Base-by-base conservation (phyloP, 2,888 invertebrate genomes). In the Erynnis tages region DNA sequence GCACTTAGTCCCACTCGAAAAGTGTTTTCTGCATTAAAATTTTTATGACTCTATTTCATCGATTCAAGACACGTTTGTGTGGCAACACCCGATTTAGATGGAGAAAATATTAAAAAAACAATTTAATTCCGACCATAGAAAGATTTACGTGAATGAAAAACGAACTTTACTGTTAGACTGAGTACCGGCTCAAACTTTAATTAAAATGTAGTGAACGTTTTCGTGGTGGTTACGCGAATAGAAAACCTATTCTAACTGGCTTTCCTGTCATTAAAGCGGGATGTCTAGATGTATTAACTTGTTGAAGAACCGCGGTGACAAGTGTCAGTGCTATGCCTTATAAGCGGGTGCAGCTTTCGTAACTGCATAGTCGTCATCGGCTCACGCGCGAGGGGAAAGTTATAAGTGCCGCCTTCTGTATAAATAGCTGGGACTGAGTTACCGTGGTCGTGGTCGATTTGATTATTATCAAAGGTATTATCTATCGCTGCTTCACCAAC, bases 311-410 rank as follows among this genome's bases (percentile, higher is more conserved):
- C 62, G 66, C 61, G 59, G 62, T 58, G 61, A 69, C 75, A 66
- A 71, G 69, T 69, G 71, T 67, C 65, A 67, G 63, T 66, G 66
- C 68, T 71, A 67, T 63, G 65, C 82, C 81, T 71, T 79, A 78
- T 75, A 79, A 76, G 78, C 73, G 67, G 68, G 70, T 72, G 76
- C 79, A 84, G 79, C 87, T 88, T 87, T 88, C 88, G 84, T 82
- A 88, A 87, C 77, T 73, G 75, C 82, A 76, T 71, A 72, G 77
- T 72, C 62, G 79, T 76, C 78, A 75, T 62, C 77, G 72, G 57
- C 68, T 66, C 69, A 58, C 62, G 67, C 72, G 72, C 73, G 59
- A 65, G 72, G 87, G 79, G 86, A 88, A 88, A 88, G 85, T 87
- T 79, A 78, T 37, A 38, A 37, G 52, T 30, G 65, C 72, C 67